Base-by-base conservation (phyloP, 2,113 vertebrate species). In the Phocoena sinus region DNA sequence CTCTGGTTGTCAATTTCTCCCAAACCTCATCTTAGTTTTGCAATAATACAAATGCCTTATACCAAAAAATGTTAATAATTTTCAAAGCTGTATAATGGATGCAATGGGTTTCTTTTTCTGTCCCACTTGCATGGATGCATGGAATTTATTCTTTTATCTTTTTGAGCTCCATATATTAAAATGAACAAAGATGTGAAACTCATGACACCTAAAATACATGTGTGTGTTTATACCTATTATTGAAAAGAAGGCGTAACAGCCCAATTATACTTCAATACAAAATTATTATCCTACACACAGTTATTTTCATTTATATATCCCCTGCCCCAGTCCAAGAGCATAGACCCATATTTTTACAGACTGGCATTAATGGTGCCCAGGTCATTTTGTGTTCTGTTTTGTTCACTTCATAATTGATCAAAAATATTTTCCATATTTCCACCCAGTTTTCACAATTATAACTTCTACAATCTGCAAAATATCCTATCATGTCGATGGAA, bases 1-100 rank as follows among this genome's bases (percentile, higher is more conserved):
- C 38, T 79, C 60, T 21, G 28, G 8, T 62, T 62, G 65, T 89
- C 89, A 74, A 44, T 84, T 91, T 85, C 67, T 31, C 74, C 84
- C 60, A 94, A 96, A 88, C 31, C 18, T 98, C 87, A 38, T 79
- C 82, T 96, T 93, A 73, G 15, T 89, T 96, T 96, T 89, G 38
- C 33, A 77, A 85, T 81, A 68, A 95, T 89, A 93, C 94, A 94
- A 94, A 93, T 86, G 62, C 17, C 53, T 96, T 77, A 85, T 77
- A 77, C 68, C 71, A 94, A 92, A 77, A 71, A 77, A 56, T 14
- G 67, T 77, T 89, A 82, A 60, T 88, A 83, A 86, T 85, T 94
- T 95, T 93, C 81, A 91, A 73, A 89, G 56, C 41, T 83, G 7
- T 91, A 41, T 91, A 95, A 95, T 86, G 18, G 73, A 68, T 85